Percentiles rank a stretch among this genome's conserved stretches.
These are phyloP conservation scores for Nibea albiflora DNA, from an alignment of 2,113 vertebrate species.

Conservation along the genomic window DNA sequence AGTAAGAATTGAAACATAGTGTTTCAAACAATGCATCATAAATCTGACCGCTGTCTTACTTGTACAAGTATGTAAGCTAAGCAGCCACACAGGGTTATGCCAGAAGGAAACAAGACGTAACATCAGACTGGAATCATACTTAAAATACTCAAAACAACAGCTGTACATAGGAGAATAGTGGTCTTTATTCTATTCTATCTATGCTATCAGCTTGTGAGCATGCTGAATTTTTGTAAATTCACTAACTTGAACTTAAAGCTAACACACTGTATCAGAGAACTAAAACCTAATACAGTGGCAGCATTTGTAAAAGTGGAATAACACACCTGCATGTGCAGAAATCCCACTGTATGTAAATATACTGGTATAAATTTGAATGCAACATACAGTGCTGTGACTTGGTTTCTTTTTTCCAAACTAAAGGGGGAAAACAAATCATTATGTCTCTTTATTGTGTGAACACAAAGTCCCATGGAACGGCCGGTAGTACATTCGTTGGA, in stretches of 20 bases:
- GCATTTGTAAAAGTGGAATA: neutral
- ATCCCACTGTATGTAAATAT: neutral
- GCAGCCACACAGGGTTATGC: neutral
- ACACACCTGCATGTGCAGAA: neutral
- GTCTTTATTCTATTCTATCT: no score
- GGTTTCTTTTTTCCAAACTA: neutral
- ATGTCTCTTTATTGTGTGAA: neutral
- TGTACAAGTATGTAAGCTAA: neutral
- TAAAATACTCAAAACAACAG: no score
- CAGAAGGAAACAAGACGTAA: neutral
- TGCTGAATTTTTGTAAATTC: neutral
- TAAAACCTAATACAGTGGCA: neutral
- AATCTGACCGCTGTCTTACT: neutral
- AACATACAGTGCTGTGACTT: neutral
- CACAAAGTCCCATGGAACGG: neutral
- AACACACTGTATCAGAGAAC: neutral
- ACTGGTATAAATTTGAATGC: neutral
- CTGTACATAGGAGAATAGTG: neutral
- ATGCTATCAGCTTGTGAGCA: neutral
- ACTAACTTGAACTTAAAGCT: no score
- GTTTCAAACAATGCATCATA: neutral
- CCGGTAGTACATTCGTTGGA: neutral
- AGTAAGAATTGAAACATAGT: neutral
- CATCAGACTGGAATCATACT: neutral
- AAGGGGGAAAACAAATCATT: no score